Evolutionary conservation across 2,797 vertebrate genomes (phyloP).

Genomic region (Hydrophis major): DNA sequence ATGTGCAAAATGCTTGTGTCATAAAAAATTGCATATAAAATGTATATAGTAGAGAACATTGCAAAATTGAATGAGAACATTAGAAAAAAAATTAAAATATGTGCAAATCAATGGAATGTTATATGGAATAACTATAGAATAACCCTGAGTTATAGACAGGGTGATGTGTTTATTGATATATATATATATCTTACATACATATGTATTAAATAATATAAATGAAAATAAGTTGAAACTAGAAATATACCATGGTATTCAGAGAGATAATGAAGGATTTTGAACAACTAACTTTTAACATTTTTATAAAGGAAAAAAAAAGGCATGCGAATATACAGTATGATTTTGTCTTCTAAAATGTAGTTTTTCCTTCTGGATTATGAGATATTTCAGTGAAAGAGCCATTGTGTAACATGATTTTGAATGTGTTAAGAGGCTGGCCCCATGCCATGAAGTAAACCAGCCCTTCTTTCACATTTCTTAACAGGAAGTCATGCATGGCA

Average conservation of each 20-base stretch:
- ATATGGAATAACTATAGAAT: not conserved
- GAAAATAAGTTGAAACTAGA: not conserved
- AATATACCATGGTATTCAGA: not conserved
- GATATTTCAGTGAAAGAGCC: slow-evolving; percentile 1
- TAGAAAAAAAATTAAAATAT: not conserved
- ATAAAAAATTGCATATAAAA: not conserved
- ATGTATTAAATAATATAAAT: not conserved
- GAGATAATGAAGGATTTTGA: not conserved
- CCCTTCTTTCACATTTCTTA: not conserved
- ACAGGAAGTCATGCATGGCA: not conserved
- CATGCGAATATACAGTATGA: not conserved
- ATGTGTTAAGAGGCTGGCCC: not conserved
- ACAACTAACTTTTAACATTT: not conserved
- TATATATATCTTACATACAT: not conserved
- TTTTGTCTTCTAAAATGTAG: not conserved
- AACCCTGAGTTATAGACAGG: not conserved
- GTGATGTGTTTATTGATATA: not conserved
- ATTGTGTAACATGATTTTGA: slow-evolving; percentile 7
- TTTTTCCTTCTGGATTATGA: not conserved
- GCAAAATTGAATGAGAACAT: not conserved
- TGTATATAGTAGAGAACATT: not conserved
- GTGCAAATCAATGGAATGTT: not conserved
- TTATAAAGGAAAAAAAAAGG: not conserved
- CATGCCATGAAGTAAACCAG: not conserved
- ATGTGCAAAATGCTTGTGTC: not conserved